A percentile compares a stretch with the other conserved stretches of the same genome.
Conservation (phyloP, 2,113 vertebrate genomes). For the Corythornis vintsioides region DNA sequence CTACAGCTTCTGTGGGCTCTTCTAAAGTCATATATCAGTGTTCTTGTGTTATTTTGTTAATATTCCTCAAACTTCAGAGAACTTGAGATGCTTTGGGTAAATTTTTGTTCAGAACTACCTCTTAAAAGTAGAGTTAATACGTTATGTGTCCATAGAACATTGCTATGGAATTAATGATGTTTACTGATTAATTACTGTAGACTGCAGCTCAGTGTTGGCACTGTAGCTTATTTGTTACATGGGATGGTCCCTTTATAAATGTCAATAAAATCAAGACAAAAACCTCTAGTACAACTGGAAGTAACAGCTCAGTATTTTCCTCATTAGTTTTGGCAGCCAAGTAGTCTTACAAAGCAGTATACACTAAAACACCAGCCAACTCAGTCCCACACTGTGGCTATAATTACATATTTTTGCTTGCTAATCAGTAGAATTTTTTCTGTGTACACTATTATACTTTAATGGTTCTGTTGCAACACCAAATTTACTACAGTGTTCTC, state of each 20-base stretch:
- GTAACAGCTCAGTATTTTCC: slow-evolving; percentile 64
- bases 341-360: slow-evolving; percentile 25
- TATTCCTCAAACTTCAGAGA: not conserved
- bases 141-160: not conserved
- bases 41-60: not conserved
- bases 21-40: not conserved
- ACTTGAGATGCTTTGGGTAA: not conserved
- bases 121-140: not conserved
- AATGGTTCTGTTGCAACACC: slow-evolving; percentile 48
- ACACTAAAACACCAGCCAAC: slow-evolving; percentile 56
- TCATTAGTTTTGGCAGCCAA: slow-evolving; percentile 69
- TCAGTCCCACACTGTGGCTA: slow-evolving; percentile 57
- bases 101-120: not conserved
- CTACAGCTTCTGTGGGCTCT: not conserved
- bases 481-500: slow-evolving; percentile 73
- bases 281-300: slow-evolving; percentile 58
- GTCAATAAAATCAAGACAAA: slow-evolving; percentile 76
- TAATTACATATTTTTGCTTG: slow-evolving; percentile 69
- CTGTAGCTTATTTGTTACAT: slow-evolving; percentile 65
- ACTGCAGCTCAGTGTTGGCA: slow-evolving; percentile 52
- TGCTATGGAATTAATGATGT: slow-evolving; percentile 8
- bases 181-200: slow-evolving; percentile 46
- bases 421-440: slow-evolving; percentile 67
- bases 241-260: slow-evolving; percentile 60
- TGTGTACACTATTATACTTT: slow-evolving; percentile 67